These are phyloP conservation scores for Mormyrops boulengeri DNA, from an alignment of 2,797 vertebrate species.

Conservation along the genomic window DNA sequence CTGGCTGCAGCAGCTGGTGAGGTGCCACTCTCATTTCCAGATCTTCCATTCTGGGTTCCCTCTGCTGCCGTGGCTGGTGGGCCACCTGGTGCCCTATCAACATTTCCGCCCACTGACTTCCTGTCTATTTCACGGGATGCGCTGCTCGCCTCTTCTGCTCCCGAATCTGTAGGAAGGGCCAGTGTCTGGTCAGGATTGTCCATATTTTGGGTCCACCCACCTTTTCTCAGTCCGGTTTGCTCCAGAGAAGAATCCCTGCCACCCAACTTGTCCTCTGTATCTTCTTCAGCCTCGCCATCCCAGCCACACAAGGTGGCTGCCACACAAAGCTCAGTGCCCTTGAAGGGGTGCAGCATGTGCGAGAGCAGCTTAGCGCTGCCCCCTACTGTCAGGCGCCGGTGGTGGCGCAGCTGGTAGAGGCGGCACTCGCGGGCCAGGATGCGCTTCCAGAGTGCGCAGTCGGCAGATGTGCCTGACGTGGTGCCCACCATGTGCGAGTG, in stretches of 20 bases:
- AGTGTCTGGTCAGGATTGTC: neutral
- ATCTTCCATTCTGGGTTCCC: neutral
- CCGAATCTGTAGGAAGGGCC: neutral
- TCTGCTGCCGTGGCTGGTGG: neutral
- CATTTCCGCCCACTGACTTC: neutral
- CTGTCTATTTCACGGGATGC: neutral
- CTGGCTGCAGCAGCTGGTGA: neutral
- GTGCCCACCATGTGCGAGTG: constrained; percentile 75
- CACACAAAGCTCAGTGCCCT: constrained; percentile 75
- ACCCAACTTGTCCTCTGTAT: constrained; percentile 22
- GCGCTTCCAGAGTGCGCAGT: constrained; percentile 73
- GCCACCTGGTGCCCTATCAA: neutral
- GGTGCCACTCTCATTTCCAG: neutral
- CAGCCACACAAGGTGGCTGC: constrained; percentile 80
- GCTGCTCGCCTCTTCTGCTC: neutral
- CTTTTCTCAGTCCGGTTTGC: neutral
- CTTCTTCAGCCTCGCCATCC: constrained; percentile 54
- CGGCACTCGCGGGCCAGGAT: constrained; percentile 69
- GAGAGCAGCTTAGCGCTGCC: constrained; percentile 73
- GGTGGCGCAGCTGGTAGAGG: constrained; percentile 68
- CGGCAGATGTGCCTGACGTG: constrained; percentile 76
- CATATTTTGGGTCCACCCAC: neutral
- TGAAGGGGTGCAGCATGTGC: constrained; percentile 69
- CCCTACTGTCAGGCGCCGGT: constrained; percentile 59
- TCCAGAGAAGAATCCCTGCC: constrained; percentile 24